Evolutionary conservation across 2,888 invertebrate species (phyloP).

Genomic region (Adelphocoris suturalis): DNA sequence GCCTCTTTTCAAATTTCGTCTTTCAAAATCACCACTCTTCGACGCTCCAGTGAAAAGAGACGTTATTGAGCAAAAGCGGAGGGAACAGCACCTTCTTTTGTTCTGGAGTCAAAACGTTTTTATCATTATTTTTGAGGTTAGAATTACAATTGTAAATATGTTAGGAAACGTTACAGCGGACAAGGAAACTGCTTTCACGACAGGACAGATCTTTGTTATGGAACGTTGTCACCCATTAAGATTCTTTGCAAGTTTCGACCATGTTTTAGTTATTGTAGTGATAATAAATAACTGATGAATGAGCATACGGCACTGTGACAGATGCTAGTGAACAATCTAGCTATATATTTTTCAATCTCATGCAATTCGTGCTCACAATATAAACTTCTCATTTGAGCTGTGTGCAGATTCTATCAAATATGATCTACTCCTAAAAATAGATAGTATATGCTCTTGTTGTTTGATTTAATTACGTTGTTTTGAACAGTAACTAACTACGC

Average conservation of each 20-base stretch:
- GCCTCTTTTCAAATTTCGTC: slow-evolving; percentile 10
- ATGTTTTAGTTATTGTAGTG: not conserved
- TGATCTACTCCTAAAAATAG: no score
- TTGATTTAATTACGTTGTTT: no score
- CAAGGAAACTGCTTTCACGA: slow-evolving; percentile 15
- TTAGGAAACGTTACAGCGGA: not conserved
- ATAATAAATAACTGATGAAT: no score
- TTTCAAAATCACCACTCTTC: slow-evolving; percentile 35
- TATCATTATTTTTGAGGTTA: not conserved
- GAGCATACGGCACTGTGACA: no score
- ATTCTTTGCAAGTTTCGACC: slow-evolving; percentile 9
- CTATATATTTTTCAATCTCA: no score
- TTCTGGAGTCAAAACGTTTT: slow-evolving; percentile 25
- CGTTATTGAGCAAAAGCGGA: not conserved
- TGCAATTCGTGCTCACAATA: no score
- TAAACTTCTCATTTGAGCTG: no score
- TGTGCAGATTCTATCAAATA: no score
- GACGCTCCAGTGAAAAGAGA: not conserved
- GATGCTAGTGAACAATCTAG: no score
- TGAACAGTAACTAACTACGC: no score
- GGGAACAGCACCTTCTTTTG: not conserved
- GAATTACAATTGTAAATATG: slow-evolving; percentile 50
- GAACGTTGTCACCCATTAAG: not conserved
- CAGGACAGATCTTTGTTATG: not conserved
- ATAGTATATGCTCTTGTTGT: no score